Percentiles rank a stretch among this genome's conserved stretches.
These are phyloP conservation scores for Daubentonia madagascariensis DNA, from an alignment of 2,113 vertebrate genomes.

Conservation along the genomic window DNA sequence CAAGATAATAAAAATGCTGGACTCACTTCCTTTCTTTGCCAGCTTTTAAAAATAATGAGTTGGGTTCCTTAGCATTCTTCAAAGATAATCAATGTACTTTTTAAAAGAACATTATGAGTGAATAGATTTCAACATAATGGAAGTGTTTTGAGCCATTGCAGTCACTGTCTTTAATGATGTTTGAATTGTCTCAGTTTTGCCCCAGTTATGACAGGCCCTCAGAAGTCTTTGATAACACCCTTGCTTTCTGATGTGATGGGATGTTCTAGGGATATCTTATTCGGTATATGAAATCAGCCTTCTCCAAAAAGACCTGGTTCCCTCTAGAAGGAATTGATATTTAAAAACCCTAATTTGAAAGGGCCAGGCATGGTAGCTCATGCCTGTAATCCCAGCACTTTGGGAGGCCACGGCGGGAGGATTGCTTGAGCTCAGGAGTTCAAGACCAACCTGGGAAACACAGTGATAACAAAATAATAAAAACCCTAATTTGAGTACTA, in stretches of 20 bases:
- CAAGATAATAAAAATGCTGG: not conserved
- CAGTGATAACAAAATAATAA: not conserved
- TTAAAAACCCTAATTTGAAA: not conserved
- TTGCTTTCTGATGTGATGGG: not conserved
- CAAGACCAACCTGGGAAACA: too few relatives aligned
- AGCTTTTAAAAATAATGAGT: slow-evolving; percentile 24
- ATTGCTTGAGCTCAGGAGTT: too few relatives aligned
- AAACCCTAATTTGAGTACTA: not conserved
- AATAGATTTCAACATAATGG: not conserved
- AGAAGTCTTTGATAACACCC: not conserved
- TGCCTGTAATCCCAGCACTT: too few relatives aligned
- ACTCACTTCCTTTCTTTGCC: not conserved
- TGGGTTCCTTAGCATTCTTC: slow-evolving; percentile 1
- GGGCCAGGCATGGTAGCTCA: too few relatives aligned
- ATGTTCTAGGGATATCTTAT: not conserved
- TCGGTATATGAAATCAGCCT: not conserved
- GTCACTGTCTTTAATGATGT: not conserved
- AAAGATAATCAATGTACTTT: not conserved
- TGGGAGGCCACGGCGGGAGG: too few relatives aligned
- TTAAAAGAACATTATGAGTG: slow-evolving; percentile 2
- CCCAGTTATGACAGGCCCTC: not conserved
- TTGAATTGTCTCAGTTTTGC: not conserved
- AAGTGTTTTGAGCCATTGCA: not conserved
- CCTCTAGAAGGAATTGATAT: not conserved
- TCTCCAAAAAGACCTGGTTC: not conserved